Evolutionary conservation across 2,113 vertebrate genomes (phyloP), one percentile per base, ranked within the genome.

Genomic region (Syrmaticus mikado): DNA sequence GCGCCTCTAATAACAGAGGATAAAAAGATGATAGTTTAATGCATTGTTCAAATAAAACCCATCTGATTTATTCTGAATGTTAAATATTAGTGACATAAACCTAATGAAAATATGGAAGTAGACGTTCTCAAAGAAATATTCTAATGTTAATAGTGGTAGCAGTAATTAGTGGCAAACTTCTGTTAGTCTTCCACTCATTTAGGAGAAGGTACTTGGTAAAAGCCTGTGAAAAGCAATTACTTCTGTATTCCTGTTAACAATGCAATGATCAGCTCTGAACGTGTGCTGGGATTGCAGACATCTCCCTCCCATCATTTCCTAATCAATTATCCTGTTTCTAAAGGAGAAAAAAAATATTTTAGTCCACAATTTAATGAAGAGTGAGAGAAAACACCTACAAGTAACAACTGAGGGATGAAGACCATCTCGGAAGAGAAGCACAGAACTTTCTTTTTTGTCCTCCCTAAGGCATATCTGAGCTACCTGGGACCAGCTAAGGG

Each of bases 1-100:
- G 82, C 94, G 72, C 28, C 87, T 83, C 25, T 77, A 95, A 83
- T 90, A 92, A 95, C 93, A 76, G 43, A 92, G 61, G 78, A 71
- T 91, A 87, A 95, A 82, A 92, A 95, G 85, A 91, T 10, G 13
- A 74, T 21, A 52, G 72, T 86, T 95, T 58, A 34, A 85, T 40
- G 96, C 72, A 84, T 64, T 70, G 81, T 45, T 79, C 57, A 89
- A 62, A 27, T 85, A 24, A 90, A 94, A 71, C 57, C 81, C 58
- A 90, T 65, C 73, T 83, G 87, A 87, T 89, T 96, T 83, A 34
- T 75, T 36, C 77, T 74, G 46, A 94, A 71, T 21, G 58, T 87
- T 91, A 82, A 93, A 48, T 82, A 70, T 62, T 77, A 64, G 16
- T 20, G 83, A 50, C 14, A 52, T 55, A 92, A 92, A 95, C 55